Conservation (phyloP, 2,797 vertebrate species). For the Microctenopoma steveboyesi region DNA sequence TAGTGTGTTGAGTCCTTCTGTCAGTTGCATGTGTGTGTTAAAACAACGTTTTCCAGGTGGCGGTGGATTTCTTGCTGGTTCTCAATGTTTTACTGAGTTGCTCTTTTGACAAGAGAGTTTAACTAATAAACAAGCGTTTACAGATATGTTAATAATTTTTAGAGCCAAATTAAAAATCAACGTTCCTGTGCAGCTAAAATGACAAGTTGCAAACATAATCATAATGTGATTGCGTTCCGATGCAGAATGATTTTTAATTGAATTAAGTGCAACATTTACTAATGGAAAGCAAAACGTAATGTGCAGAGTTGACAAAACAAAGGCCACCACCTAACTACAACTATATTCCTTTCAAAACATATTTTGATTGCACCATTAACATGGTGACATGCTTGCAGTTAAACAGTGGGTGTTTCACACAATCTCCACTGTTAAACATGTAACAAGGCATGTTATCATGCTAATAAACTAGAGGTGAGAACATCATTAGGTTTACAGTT, state of each 20-base stretch:
- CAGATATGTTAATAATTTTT: too few relatives aligned
- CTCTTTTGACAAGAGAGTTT: not conserved
- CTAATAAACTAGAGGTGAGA: not conserved
- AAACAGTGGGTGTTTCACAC: conserved; percentile 5
- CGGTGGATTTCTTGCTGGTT: conserved; percentile 51
- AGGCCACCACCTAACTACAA: too few relatives aligned
- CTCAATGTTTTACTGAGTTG: conserved; percentile 5
- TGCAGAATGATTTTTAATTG: too few relatives aligned
- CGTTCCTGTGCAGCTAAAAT: too few relatives aligned
- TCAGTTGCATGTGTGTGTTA: conserved; percentile 71
- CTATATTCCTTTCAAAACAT: too few relatives aligned
- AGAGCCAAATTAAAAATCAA: too few relatives aligned
- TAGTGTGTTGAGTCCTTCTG: conserved; percentile 53
- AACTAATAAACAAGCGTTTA: conserved; percentile 22
- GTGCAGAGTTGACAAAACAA: too few relatives aligned
- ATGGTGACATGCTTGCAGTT: not conserved
- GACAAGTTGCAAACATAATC: too few relatives aligned
- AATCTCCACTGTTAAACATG: not conserved
- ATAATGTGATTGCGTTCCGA: too few relatives aligned
- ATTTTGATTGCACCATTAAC: too few relatives aligned
- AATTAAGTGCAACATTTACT: too few relatives aligned
- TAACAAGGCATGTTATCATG: conserved; percentile 1
- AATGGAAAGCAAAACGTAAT: too few relatives aligned
- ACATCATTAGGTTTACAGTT: not conserved
- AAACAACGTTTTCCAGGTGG: conserved; percentile 62